These are phyloP conservation scores for Phalacrocorax brasilianus DNA, from an alignment of 2,113 vertebrate genomes.

Conservation along the genomic window DNA sequence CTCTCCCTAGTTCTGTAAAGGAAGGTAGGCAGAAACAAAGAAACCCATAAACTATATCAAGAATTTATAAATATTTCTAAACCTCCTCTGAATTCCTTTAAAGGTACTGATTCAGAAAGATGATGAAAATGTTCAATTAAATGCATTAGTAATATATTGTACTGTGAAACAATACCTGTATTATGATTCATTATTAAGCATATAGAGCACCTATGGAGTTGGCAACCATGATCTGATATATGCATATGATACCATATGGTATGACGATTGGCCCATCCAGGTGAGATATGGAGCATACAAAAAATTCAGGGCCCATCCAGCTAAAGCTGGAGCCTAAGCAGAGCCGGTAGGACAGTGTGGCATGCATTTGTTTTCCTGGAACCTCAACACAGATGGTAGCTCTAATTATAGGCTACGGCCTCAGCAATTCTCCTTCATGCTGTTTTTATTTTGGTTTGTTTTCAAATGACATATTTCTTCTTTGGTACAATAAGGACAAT, in stretches of 20 bases:
- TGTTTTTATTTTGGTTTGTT: slow-evolving; percentile 11
- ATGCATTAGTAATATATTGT: neutral
- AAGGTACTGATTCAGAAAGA: neutral
- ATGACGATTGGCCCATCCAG: neutral
- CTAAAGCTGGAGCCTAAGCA: neutral
- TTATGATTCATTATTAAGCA: neutral
- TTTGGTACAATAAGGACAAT: neutral
- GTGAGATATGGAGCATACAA: neutral
- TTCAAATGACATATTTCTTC: neutral
- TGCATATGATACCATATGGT: neutral
- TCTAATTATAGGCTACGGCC: neutral
- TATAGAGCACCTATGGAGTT: neutral
- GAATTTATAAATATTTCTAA: neutral
- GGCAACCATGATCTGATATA: neutral
- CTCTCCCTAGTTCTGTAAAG: neutral
- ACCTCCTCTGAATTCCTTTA: neutral
- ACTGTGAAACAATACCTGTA: neutral
- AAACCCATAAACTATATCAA: neutral
- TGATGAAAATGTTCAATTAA: neutral
- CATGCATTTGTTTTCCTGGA: neutral
- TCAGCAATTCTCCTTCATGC: neutral
- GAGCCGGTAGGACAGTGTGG: neutral
- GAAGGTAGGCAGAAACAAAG: neutral
- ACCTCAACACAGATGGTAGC: neutral
- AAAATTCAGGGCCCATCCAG: neutral